Evolutionary conservation across 1,140 invertebrate genomes (phyloP), one percentile per base, ranked within the genome.

Genomic region (Penaeus vannamei): DNA sequence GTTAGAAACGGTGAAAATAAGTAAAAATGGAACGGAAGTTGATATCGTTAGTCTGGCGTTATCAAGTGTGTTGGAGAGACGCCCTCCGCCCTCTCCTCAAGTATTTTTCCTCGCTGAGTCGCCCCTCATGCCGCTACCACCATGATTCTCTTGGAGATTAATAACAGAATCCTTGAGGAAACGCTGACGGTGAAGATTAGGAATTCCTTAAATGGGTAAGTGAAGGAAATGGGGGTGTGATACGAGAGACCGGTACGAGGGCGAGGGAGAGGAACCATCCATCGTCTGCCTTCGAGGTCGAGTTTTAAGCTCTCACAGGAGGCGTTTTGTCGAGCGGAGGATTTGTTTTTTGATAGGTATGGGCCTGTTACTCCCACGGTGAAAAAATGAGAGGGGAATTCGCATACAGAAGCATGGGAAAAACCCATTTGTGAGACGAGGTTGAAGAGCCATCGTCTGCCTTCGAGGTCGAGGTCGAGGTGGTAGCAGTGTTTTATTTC

Each of bases 121-220:
- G 53, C n/a, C 76, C 87, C 82, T 86, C 82, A 89, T 89, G 87
- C 66, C 36, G 61, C 66, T 84, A 46, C n/a, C 90, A 90, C 32
- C 20, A 99, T 99, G 98, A 99, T 99, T 95, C 95, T 99, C 93
- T 95, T 99, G 92, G 98, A 99, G 95, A 98, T 99, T 94, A 98
- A 99, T 94, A 99, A 99, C 95, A 96, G 98, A 93, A 98, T 99
- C 94, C 96, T 99, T 91, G 97, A 99, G 95, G 98, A 99, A 94
- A 98, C 98, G 66, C 94, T 99, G 92, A 96, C 96, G 92, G 95
- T 97, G 90, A 99, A 99, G 95, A 98, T 98, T 94, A 97, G 97
- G 94, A 98, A 98, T 96, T 97, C 97, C 92, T 94, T 97, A 93
- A 96, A 96, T 91, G 97, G 97, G 98, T 99, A 95, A 97, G 97